Percentiles rank a stretch among this genome's conserved stretches.
Evolutionary conservation across 2,113 vertebrate species (phyloP).

Genomic region (Choloepus hoffmanni): DNA sequence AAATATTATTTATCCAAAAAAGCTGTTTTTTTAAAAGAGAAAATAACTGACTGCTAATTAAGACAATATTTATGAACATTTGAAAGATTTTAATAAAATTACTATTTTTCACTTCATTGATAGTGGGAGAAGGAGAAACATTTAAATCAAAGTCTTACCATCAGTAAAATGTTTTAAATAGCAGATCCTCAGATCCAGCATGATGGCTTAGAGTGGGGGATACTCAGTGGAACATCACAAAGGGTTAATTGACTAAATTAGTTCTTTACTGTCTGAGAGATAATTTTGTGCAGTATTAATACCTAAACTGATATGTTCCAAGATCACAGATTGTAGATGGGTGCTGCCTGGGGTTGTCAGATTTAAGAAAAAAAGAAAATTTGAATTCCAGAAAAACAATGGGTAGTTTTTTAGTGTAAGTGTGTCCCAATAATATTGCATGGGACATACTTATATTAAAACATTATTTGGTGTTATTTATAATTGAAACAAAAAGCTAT

Average conservation of each 20-base stretch:
- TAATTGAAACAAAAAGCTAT: too few relatives aligned
- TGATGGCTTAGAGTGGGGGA: not conserved
- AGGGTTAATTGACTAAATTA: not conserved
- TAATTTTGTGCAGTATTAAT: not conserved
- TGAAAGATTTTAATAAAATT: slow-evolving; percentile 44
- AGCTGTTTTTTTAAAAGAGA: slow-evolving; percentile 22
- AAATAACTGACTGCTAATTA: slow-evolving; percentile 29
- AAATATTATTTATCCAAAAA: slow-evolving; percentile 25
- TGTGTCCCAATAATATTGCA: not conserved
- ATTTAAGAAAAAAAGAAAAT: not conserved
- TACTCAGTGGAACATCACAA: not conserved
- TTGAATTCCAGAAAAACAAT: not conserved
- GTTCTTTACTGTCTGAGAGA: not conserved
- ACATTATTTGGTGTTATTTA: not conserved
- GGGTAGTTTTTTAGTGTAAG: not conserved
- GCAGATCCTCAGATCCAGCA: not conserved
- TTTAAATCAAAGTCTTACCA: not conserved
- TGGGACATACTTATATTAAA: not conserved
- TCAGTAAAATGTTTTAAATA: not conserved
- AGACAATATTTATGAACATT: not conserved
- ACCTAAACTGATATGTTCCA: not conserved
- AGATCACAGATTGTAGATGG: not conserved
- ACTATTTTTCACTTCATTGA: not conserved
- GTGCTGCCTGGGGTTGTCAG: not conserved
- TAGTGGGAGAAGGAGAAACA: not conserved